Percentiles rank a stretch among this genome's conserved stretches.
These are phyloP conservation scores for Troilus luridus DNA, from an alignment of 2,888 invertebrate species.

Conservation along the genomic window DNA sequence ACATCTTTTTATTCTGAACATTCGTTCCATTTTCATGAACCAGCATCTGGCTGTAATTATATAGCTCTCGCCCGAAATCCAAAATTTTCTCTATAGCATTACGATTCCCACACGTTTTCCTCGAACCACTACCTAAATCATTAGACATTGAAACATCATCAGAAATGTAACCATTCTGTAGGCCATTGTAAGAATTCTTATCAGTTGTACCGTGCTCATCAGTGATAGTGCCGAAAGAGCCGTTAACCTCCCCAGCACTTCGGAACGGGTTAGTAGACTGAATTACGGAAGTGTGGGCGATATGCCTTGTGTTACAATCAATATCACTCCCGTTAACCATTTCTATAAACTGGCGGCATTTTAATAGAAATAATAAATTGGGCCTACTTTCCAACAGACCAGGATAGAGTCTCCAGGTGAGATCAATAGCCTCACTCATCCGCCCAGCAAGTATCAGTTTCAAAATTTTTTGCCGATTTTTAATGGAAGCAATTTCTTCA, in stretches of 20 bases:
- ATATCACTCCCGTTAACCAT: conserved; percentile 61
- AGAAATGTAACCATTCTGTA: conserved; percentile 74
- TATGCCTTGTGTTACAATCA: conserved; percentile 55
- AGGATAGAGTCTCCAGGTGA: conserved; percentile 60
- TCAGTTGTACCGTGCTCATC: conserved; percentile 70
- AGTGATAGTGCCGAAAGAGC: conserved; percentile 73
- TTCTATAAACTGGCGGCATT: conserved; percentile 62
- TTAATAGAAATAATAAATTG: conserved; percentile 60
- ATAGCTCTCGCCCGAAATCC: conserved; percentile 93
- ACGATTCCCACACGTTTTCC: conserved; percentile 78
- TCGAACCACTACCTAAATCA: conserved; percentile 14
- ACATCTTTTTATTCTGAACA: conserved; percentile 89
- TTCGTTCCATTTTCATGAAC: conserved; percentile 86
- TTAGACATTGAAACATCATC: conserved; percentile 40
- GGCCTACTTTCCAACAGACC: conserved; percentile 59
- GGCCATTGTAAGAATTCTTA: conserved; percentile 71
- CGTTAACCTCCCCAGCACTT: conserved; percentile 64
- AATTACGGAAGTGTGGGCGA: conserved; percentile 82
- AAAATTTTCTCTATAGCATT: conserved; percentile 93
- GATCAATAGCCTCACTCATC: conserved; percentile 61
- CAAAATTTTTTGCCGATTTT: conserved; percentile 85
- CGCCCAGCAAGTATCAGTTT: conserved; percentile 56
- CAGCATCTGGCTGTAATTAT: conserved; percentile 89
- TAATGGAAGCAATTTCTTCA: conserved; percentile 94
- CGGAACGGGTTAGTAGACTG: conserved; percentile 79